Conservation (phyloP, 2,797 vertebrate genomes). For the Mormyrus hasselquistii region DNA sequence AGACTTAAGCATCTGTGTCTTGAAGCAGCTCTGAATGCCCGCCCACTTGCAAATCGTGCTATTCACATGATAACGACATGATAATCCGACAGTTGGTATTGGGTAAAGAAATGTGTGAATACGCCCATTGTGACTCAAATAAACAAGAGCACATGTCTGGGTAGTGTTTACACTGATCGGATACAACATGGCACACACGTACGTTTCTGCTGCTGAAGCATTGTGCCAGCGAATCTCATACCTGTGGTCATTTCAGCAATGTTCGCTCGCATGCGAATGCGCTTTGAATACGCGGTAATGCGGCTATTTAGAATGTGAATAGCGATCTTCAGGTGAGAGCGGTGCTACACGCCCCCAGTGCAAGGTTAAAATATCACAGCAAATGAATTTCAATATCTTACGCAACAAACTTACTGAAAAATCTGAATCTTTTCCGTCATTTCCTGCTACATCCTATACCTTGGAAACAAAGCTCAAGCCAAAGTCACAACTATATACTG, state of each 20-base stretch:
- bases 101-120: background rate
- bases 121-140: background rate
- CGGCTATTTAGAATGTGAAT: background rate
- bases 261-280: background rate
- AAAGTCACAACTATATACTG: background rate
- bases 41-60: background rate
- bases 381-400: background rate
- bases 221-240: background rate
- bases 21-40: background rate
- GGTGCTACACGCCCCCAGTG: background rate
- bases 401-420: background rate
- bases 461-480: background rate
- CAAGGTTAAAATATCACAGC: background rate
- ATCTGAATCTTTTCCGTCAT: background rate
- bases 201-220: background rate
- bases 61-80: background rate
- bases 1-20: background rate
- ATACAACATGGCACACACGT: background rate
- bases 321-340: background rate
- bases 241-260: background rate
- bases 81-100: background rate
- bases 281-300: background rate
- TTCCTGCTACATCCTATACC: background rate
- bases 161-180: background rate
- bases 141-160: background rate